Conservation (phyloP, 2,797 vertebrate species). For the Sebastes matsubarae region DNA sequence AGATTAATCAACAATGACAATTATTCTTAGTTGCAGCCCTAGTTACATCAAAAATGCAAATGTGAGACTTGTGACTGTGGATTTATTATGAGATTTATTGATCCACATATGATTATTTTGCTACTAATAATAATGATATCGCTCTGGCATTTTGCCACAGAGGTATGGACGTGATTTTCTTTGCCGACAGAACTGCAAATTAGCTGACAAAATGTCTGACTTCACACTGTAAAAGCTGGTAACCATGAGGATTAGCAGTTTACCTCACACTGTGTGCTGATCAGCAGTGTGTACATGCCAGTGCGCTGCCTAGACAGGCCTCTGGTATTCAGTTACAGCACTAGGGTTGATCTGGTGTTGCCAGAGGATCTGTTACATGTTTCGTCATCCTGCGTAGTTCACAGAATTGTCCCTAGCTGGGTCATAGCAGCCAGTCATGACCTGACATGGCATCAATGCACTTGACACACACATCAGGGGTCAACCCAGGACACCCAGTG, state of each 20-base stretch:
- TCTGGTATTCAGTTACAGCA: slow-evolving; percentile 60
- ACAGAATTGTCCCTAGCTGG: slow-evolving; percentile 23
- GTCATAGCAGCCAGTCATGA: slow-evolving; percentile 25
- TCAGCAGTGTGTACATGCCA: neutral
- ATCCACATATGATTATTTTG: neutral
- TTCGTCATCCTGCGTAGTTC: slow-evolving; percentile 26
- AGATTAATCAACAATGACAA: too few species aligned
- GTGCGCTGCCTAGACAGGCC: slow-evolving; percentile 20
- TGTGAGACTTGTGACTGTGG: neutral
- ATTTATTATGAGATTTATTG: neutral
- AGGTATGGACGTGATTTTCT: neutral
- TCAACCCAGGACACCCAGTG: slow-evolving; percentile 10
- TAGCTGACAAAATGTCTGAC: neutral
- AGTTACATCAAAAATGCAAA: neutral
- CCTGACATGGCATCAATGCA: neutral
- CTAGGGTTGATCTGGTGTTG: slow-evolving; percentile 26
- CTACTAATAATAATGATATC: neutral
- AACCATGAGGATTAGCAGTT: neutral
- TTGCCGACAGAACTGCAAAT: neutral
- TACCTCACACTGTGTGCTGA: neutral
- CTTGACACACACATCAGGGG: neutral
- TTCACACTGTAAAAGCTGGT: neutral
- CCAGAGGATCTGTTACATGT: slow-evolving; percentile 55
- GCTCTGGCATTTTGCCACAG: neutral
- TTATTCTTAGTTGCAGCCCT: too few species aligned